A percentile compares a stretch with the other conserved stretches of the same genome.
Conservation (phyloP, 2,797 vertebrate genomes). For the Balearica regulorum region DNA sequence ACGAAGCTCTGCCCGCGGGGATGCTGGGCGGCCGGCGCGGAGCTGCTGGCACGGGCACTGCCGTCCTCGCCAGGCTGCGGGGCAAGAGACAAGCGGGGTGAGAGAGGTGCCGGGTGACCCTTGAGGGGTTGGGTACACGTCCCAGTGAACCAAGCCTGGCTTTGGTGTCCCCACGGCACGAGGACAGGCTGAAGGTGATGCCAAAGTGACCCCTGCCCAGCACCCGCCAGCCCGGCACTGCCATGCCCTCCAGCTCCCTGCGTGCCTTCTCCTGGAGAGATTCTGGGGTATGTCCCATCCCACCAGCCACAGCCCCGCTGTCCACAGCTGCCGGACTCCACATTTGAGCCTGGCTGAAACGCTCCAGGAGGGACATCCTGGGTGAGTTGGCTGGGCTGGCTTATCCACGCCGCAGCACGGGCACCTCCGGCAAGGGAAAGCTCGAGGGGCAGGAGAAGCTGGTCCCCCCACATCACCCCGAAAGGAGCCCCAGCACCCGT, state of each 20-base stretch:
- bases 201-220: not conserved
- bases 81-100: not conserved
- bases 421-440: not conserved
- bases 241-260: not conserved
- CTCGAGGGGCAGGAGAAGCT: not conserved
- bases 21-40: constrained; percentile 34
- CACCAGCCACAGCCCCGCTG: fast-evolving
- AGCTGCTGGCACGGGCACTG: constrained; percentile 32
- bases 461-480: fast-evolving
- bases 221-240: not conserved
- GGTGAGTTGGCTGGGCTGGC: fast-evolving
- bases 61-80: constrained; percentile 74
- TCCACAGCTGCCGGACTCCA: not conserved
- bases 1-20: constrained; percentile 86
- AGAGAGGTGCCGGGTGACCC: not conserved
- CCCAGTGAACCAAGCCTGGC: not conserved
- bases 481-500: not conserved
- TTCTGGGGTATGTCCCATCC: not conserved
- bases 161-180: fast-evolving
- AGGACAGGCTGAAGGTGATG: not conserved
- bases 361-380: not conserved
- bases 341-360: fast-evolving
- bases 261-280: not conserved
- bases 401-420: not conserved
- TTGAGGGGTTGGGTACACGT: fast-evolving